These are phyloP conservation scores for Metellina segmentata DNA, from an alignment of 2,888 invertebrate species.

Conservation along the genomic window DNA sequence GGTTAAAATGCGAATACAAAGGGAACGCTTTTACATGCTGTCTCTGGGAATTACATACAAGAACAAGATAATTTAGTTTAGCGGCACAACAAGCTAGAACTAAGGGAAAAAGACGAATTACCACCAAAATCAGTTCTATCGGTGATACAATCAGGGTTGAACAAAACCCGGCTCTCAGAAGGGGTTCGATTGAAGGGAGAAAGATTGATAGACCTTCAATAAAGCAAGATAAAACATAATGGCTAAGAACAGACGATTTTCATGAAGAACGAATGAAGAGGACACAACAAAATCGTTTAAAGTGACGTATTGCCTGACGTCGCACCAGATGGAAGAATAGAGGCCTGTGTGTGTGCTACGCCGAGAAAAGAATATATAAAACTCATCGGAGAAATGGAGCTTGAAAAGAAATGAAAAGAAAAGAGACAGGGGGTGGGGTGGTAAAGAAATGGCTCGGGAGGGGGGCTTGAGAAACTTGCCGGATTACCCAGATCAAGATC, in stretches of 20 bases:
- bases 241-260: conserved; percentile 41
- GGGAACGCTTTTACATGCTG: too few relatives aligned
- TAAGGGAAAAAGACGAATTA: not conserved
- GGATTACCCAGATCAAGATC: conserved; percentile 53
- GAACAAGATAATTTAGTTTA: not conserved
- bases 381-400: conserved; percentile 53
- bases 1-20: too few relatives aligned
- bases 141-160: not conserved
- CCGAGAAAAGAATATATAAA: conserved; percentile 33
- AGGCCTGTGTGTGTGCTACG: conserved; percentile 11
- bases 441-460: conserved; percentile 1
- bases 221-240: conserved; percentile 24
- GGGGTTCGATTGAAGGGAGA: not conserved
- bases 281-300: conserved; percentile 61
- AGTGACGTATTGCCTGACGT: conserved; percentile 60
- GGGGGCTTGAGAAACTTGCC: not conserved
- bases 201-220: conserved; percentile 20
- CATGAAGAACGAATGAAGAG: not conserved
- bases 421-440: not conserved
- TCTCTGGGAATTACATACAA: too few relatives aligned
- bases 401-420: conserved; percentile 41
- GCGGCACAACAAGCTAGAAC: not conserved
- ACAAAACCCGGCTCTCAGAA: not conserved
- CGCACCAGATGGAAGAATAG: conserved; percentile 4
- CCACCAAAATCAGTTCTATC: not conserved